Conservation (phyloP, 2,113 vertebrate species). For the Scophthalmus maximus region DNA sequence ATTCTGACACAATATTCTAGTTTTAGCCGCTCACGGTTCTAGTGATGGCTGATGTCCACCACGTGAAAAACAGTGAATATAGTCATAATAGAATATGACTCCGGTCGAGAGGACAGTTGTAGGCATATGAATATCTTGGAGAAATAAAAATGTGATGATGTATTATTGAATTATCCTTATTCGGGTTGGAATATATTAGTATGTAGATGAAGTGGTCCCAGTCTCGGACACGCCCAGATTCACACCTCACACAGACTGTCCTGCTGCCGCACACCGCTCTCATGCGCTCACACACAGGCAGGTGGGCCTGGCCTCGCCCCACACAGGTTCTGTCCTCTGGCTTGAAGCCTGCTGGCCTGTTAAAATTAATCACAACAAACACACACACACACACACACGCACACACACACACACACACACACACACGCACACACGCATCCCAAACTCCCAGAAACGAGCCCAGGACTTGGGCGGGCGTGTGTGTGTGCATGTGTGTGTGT, state of each 20-base stretch:
- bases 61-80: too few species aligned
- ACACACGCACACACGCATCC: too few species aligned
- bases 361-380: slow-evolving; percentile 21
- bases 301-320: slow-evolving; percentile 26
- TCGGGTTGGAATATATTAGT: not conserved
- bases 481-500: not conserved
- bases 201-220: slow-evolving; percentile 6
- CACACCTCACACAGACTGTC: slow-evolving; percentile 11
- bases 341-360: slow-evolving; percentile 24
- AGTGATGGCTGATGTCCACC: too few species aligned
- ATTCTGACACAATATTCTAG: too few species aligned
- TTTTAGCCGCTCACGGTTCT: too few species aligned
- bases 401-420: not conserved
- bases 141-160: not conserved
- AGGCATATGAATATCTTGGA: not conserved
- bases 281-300: slow-evolving; percentile 34
- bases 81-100: too few species aligned
- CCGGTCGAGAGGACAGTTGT: too few species aligned
- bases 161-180: not conserved
- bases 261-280: slow-evolving; percentile 35
- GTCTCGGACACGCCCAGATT: slow-evolving; percentile 14
- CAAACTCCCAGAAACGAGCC: too few species aligned
- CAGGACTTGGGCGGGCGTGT: not conserved
- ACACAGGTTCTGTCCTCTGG: too few species aligned
- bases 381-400: not conserved